Evolutionary conservation across 1,140 invertebrate genomes (phyloP), one percentile per base, ranked within the genome.

Genomic region (Venustaconcha ellipsiformis): DNA sequence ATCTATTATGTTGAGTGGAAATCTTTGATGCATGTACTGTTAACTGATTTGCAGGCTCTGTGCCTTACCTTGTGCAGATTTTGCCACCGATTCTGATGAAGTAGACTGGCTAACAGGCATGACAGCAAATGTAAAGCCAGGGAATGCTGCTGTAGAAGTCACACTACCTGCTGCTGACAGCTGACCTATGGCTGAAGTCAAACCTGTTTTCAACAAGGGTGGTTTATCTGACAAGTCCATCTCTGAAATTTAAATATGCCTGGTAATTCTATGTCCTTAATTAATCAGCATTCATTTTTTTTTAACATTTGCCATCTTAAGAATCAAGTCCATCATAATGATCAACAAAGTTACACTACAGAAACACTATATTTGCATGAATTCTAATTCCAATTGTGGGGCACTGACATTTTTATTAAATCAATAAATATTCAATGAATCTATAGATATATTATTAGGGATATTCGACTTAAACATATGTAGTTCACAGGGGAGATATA

Each of bases 171-270:
- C 58, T 26, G 73, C 56, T 14, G 64, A 56, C n/a, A 79, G 60
- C 17, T 56, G 37, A 18, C 78, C 78, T 55, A 76, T 67, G 18
- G 66, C 78, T 66, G 76, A 79, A 30, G 68, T 76, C 17, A 79
- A 64, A 64, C 78, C 74, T 57, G 70, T 72, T 56, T 76, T 72
- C 0, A 70, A 67, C 6, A 66, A 13, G 57, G 58, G 57, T 30
- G 67, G 56, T 56, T 71, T 73, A 14, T 71, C 69, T 58, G 59
- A 18, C 59, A 62, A 62, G 20, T 18, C 67, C 56, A 69, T n/a
- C 30, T 56, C 67, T 55, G 14, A n/a, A 20, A 67, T 48, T 26
- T 26, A 23, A 18, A 20, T 18, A n/a, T 11, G 13, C 20, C 20
- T 18, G 59, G 18, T 62, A 6, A 48, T 48, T 62, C 59, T 62